phyloP scores from a whole-genome alignment of 2,113 vertebrate genomes.

The Drymodes brunneopygia region DNA sequence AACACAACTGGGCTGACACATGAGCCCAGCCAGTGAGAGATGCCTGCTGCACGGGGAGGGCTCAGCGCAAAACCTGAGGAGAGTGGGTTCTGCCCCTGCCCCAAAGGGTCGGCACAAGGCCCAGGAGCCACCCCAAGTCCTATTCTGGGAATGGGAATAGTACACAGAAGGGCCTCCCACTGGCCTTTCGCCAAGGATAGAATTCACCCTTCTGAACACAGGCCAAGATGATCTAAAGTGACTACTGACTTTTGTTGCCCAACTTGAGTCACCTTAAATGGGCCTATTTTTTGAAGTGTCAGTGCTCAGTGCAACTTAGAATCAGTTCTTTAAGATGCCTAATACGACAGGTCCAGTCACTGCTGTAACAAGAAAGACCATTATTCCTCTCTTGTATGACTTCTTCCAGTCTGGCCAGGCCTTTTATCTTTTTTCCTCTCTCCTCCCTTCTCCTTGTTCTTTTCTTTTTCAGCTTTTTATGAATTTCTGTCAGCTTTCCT shows the following conservation, averaged over 20 bases:
- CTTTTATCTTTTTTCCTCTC: background rate
- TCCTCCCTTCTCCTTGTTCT: background rate
- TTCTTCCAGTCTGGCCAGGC: background rate
- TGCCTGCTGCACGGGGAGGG: background rate
- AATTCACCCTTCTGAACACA: constrained; percentile 51
- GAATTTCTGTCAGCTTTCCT: constrained; percentile 24
- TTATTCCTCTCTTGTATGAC: background rate
- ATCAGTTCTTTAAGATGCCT: background rate
- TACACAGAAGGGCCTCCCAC: constrained; percentile 23
- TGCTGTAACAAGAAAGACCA: background rate
- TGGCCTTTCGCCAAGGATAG: constrained; percentile 36
- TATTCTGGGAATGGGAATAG: constrained; percentile 51
- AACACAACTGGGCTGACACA: background rate
- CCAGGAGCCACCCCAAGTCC: constrained; percentile 34
- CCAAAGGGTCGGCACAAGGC: background rate
- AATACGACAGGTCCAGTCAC: background rate
- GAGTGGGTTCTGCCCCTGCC: background rate
- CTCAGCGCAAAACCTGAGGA: background rate
- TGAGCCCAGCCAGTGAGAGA: accelerated
- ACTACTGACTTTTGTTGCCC: constrained; percentile 61
- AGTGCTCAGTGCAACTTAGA: background rate
- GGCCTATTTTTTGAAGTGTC: constrained; percentile 35
- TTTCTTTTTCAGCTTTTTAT: constrained; percentile 51
- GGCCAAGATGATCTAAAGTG: constrained; percentile 57
- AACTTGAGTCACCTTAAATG: constrained; percentile 65